These are phyloP conservation scores for Mareca strepera DNA, from an alignment of 2,797 vertebrate species.

Conservation along the genomic window DNA sequence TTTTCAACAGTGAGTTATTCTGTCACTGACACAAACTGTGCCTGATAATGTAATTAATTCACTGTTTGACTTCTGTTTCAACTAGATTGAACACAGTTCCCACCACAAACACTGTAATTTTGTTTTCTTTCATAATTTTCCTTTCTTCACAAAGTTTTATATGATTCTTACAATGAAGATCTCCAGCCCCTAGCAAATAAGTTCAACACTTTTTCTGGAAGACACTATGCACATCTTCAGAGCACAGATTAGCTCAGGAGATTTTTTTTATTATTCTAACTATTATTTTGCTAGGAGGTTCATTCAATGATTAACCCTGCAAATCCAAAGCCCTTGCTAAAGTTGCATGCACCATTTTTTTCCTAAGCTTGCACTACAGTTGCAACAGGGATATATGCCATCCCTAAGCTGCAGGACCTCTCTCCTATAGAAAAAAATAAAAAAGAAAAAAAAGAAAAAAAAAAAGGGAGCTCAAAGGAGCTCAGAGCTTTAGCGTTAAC, in stretches of 20 bases:
- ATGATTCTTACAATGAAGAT: background rate
- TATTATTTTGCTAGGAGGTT: background rate
- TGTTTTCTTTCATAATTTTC: background rate
- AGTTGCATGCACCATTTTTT: background rate
- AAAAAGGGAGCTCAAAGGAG: too few relatives aligned
- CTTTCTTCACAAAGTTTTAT: background rate
- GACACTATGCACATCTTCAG: background rate
- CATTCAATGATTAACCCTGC: background rate
- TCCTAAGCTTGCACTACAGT: background rate
- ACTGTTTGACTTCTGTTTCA: background rate
- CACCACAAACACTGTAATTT: background rate
- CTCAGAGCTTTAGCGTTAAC: background rate
- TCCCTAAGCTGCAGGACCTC: background rate
- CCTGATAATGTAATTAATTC: background rate
- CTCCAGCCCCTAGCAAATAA: background rate
- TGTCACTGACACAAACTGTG: background rate
- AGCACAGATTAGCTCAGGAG: background rate
- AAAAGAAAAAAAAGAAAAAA: background rate
- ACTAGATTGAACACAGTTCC: background rate
- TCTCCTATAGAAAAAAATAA: background rate
- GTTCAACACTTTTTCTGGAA: background rate
- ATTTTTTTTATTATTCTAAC: background rate
- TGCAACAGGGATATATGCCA: background rate
- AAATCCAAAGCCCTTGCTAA: background rate
- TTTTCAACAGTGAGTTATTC: slow-evolving; percentile 1